Percentiles rank a stretch among this genome's conserved stretches.
Conservation (phyloP, 2,888 invertebrate genomes). For the Venustoraphidia nigricollis region DNA sequence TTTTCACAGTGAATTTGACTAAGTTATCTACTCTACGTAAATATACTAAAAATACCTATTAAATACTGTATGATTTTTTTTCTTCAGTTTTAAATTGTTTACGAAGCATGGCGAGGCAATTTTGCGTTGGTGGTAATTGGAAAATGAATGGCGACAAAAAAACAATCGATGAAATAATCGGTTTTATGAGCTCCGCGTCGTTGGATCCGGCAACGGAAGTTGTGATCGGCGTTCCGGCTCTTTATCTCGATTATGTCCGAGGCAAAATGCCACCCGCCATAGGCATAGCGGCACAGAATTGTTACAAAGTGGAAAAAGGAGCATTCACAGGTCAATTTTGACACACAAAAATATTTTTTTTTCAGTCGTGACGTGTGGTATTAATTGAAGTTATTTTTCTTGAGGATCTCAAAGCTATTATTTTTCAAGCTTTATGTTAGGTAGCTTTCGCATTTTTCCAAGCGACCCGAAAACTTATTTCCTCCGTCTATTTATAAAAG, state of each 20-base stretch:
- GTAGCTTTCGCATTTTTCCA: too few species aligned
- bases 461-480: too few species aligned
- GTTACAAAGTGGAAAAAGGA: constrained; percentile 82
- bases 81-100: too few species aligned
- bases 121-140: constrained; percentile 99
- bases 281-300: constrained; percentile 82
- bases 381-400: too few species aligned
- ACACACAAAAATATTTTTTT: not conserved
- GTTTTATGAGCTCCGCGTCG: constrained; percentile 56
- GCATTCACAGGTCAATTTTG: constrained; percentile 65
- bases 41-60: too few species aligned
- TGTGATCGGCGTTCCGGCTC: constrained; percentile 78
- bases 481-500: too few species aligned
- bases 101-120: constrained; percentile 62
- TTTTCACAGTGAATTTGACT: too few species aligned
- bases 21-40: too few species aligned
- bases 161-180: constrained; percentile 66
- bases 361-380: too few species aligned
- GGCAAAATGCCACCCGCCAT: constrained; percentile 53
- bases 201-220: constrained; percentile 74
- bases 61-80: too few species aligned
- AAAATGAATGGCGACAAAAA: constrained; percentile 95
- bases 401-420: too few species aligned
- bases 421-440: too few species aligned
- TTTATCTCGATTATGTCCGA: constrained; percentile 66